phyloP scores from a whole-genome alignment of 2,888 invertebrate species.

The Oxycera nigricornis region DNA sequence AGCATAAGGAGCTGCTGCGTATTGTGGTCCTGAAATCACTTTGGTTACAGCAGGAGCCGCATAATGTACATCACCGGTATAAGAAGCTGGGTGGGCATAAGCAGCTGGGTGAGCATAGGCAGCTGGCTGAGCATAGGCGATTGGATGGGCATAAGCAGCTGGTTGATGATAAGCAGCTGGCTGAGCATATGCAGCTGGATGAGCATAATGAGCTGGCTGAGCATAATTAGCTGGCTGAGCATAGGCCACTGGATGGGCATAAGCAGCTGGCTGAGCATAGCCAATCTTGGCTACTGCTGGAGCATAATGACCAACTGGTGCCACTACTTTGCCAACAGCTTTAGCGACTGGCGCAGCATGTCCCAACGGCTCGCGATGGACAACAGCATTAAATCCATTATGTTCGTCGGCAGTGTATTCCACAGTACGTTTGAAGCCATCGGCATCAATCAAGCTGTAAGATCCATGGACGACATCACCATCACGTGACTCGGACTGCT shows the following conservation, averaged over 20 bases:
- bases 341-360: conserved; percentile 48
- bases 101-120: conserved; percentile 12
- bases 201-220: background rate
- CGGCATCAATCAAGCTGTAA: conserved; percentile 65
- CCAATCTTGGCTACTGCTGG: background rate
- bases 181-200: background rate
- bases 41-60: conserved; percentile 11
- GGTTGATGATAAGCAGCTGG: conserved; percentile 4
- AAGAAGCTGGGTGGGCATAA: background rate
- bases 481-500: conserved; percentile 64
- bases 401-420: conserved; percentile 65
- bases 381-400: conserved; percentile 67
- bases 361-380: conserved; percentile 62
- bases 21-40: too few relatives aligned
- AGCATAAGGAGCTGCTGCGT: background rate
- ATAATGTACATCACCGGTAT: background rate
- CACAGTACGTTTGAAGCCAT: conserved; percentile 65
- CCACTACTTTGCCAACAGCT: conserved; percentile 38
- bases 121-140: conserved; percentile 8
- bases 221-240: background rate
- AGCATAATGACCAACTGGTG: background rate
- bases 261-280: background rate
- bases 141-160: conserved; percentile 13
- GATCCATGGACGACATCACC: conserved; percentile 65
- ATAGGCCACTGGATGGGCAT: conserved; percentile 10